Conservation (phyloP, 2,797 vertebrate species). For the Momotus momota region DNA sequence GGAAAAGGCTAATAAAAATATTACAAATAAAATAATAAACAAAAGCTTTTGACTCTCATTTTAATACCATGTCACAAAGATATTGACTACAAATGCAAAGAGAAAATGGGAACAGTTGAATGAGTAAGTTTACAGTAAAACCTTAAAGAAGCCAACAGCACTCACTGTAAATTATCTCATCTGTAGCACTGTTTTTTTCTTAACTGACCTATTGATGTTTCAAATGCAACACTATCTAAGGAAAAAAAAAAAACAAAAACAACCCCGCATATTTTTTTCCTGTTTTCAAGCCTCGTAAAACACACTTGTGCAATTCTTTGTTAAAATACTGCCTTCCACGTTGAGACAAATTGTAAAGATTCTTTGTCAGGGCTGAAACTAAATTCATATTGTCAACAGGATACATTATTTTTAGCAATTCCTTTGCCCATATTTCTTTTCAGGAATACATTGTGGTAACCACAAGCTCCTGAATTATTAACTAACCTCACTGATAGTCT, state of each 20-base stretch:
- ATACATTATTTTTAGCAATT: constrained; percentile 65
- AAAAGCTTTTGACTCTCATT: background rate
- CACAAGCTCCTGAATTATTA: constrained; percentile 62
- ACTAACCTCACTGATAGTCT: constrained; percentile 26
- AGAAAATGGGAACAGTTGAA: constrained; percentile 60
- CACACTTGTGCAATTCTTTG: constrained; percentile 28
- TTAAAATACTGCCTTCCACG: constrained; percentile 36
- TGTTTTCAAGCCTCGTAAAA: constrained; percentile 10
- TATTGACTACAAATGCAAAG: constrained; percentile 69
- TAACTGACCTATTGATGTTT: constrained; percentile 42
- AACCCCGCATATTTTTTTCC: background rate
- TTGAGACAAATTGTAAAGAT: constrained; percentile 39
- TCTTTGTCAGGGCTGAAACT: constrained; percentile 43
- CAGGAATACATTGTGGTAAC: constrained; percentile 52
- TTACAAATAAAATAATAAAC: constrained; percentile 57
- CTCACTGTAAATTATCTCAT: constrained; percentile 52
- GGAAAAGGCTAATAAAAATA: constrained; percentile 61
- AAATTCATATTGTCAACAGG: constrained; percentile 52
- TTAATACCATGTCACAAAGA: constrained; percentile 40
- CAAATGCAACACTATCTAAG: constrained; percentile 29
- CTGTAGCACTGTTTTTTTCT: background rate
- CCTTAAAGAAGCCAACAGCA: constrained; percentile 53
- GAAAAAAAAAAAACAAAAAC: background rate
- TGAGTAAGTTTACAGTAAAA: constrained; percentile 68
- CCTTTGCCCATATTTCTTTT: constrained; percentile 50